Conservation (phyloP, 1,140 invertebrate genomes). For the Pentalonia nigronervosa region DNA sequence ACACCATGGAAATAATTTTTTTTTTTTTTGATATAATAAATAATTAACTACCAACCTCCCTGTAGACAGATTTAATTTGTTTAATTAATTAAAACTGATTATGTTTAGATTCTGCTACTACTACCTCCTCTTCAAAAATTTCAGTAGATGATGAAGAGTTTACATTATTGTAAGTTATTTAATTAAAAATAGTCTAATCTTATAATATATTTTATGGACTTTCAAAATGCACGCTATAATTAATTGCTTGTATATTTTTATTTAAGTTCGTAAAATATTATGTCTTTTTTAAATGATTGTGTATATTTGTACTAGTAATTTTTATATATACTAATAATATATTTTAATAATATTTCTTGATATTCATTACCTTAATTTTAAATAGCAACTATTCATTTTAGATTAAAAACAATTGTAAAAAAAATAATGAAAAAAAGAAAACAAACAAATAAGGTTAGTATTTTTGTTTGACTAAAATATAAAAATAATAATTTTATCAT, state of each 20-base stretch:
- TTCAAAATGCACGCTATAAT: neutral
- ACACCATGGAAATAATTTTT: neutral
- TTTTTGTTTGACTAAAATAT: neutral
- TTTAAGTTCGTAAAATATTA: neutral
- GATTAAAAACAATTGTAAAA: neutral
- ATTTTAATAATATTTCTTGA: neutral
- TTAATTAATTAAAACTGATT: neutral
- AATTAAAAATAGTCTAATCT: neutral
- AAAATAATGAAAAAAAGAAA: neutral
- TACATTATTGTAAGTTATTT: constrained; percentile 11
- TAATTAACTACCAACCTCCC: no score
- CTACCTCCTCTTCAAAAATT: neutral
- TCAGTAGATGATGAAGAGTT: neutral
- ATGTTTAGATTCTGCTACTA: neutral
- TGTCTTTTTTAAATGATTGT: neutral
- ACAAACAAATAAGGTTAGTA: neutral
- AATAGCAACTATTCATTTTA: neutral
- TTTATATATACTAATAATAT: no score
- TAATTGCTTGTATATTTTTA: neutral
- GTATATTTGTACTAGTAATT: no score
- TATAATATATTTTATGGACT: neutral
- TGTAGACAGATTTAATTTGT: neutral
- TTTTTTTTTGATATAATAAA: neutral
- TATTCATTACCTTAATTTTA: neutral
- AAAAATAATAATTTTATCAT: neutral